Evolutionary conservation across 1,140 invertebrate species (phyloP), one percentile per base, ranked within the genome.

Genomic region (Nephotettix cincticeps): DNA sequence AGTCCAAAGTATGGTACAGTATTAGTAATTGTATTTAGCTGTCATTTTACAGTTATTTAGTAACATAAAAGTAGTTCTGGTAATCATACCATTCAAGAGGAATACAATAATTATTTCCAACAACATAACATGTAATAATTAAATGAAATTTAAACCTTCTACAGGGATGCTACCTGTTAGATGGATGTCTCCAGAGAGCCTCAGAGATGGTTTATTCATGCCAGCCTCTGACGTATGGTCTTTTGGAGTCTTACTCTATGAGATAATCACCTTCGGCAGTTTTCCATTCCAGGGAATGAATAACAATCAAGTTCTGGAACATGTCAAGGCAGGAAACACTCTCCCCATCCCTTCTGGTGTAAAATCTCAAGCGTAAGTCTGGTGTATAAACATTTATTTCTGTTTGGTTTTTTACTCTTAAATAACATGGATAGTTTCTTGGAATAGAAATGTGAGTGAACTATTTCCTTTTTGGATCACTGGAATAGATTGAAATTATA

Each of bases 171-270:
- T 96, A 56, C 95, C 95, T 0, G 94, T 98, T 17, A 83, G 95
- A 76, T 98, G 95, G 96, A 97, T 98, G 95, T 88, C 93, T 0
- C 93, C 93, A 0, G 93, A 95, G 81, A 90, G 89, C 63, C 79
- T 96, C 1, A 86, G 83, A 0, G 80, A 91, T 11, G 93, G 93
- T n/a, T 83, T 93, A n/a, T 96, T 94, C 77, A 93, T 92, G 6
- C 86, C 90, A 13, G 88, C 89, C 2, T 93, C 93, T 0, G 94
- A 96, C 79, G 88, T 96, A 25, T 95, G 93, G 93, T 91, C 91
- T 21, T 94, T 89, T 76, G 93, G 93, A 14, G 91, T 96, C 28
- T 80, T 95, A 3, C 80, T 95, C 0, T 95, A 91, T 77, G 93
- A 96, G 79, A 90, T 95, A 28, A 88, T 94, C 6, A 93, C 93